These are phyloP conservation scores for Leucopsar rothschildi DNA, from an alignment of 2,113 vertebrate species.

Conservation along the genomic window DNA sequence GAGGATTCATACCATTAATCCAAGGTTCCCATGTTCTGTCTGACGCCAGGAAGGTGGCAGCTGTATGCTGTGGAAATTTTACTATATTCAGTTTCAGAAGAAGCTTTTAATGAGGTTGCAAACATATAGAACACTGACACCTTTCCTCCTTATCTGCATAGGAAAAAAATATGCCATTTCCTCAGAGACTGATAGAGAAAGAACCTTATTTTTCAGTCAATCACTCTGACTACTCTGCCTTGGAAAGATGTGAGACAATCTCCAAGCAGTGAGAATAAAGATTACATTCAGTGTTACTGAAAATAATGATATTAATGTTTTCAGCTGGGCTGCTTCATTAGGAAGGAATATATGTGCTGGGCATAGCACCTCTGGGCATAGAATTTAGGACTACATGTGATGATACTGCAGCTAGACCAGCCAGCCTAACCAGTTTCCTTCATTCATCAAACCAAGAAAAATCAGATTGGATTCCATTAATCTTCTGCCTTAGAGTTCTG, in stretches of 20 bases:
- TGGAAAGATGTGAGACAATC: background rate
- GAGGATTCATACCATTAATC: background rate
- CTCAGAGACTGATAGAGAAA: background rate
- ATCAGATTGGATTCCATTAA: background rate
- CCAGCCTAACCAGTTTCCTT: background rate
- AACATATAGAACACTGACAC: background rate
- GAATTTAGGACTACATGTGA: background rate
- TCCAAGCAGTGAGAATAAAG: background rate
- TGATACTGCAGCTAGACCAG: background rate
- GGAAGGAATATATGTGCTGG: background rate
- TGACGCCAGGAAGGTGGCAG: background rate
- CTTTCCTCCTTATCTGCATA: background rate
- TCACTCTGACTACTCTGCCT: background rate
- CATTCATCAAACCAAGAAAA: background rate
- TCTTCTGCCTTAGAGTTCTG: background rate
- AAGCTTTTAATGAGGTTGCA: background rate
- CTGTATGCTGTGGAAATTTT: background rate
- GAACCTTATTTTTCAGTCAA: background rate
- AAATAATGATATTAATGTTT: background rate
- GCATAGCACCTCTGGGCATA: background rate
- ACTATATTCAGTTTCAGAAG: background rate
- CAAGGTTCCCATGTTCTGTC: background rate
- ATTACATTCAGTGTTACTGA: background rate
- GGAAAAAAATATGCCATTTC: background rate
- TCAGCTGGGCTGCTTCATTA: background rate